These are phyloP conservation scores for Xestia xanthographa DNA, from an alignment of 2,888 invertebrate genomes.

Conservation along the genomic window DNA sequence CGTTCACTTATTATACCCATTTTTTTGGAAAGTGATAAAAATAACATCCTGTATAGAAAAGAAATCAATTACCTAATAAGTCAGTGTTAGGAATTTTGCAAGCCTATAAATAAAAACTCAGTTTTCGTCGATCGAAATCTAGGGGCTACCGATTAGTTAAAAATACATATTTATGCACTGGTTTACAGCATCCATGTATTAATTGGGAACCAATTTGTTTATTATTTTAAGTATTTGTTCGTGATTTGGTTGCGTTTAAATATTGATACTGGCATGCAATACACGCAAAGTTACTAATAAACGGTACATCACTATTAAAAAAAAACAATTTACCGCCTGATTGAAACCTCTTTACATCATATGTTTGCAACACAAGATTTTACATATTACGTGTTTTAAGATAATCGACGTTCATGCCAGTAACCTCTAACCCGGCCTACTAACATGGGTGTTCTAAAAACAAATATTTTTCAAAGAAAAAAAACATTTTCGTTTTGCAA, in stretches of 20 bases:
- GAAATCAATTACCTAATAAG: neutral
- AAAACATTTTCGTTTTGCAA: slow-evolving; percentile 78
- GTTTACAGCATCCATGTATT: slow-evolving; percentile 24
- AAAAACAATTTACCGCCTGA: slow-evolving; percentile 36
- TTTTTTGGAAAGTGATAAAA: too few species aligned
- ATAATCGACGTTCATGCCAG: slow-evolving; percentile 56
- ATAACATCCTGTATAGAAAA: too few species aligned
- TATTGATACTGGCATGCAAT: slow-evolving; percentile 19
- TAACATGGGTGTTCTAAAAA: slow-evolving; percentile 72
- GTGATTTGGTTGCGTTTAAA: slow-evolving; percentile 34
- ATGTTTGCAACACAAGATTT: slow-evolving; percentile 64
- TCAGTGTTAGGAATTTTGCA: neutral
- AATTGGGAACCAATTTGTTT: slow-evolving; percentile 47
- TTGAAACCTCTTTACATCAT: slow-evolving; percentile 60
- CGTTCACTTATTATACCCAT: too few species aligned
- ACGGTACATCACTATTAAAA: slow-evolving; percentile 30
- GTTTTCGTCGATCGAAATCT: neutral
- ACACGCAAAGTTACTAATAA: slow-evolving; percentile 42
- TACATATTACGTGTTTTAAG: slow-evolving; percentile 63
- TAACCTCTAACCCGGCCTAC: slow-evolving; percentile 79
- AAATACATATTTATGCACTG: neutral
- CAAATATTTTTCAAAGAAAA: slow-evolving; percentile 83
- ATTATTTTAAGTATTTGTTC: slow-evolving; percentile 21
- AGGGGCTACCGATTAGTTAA: slow-evolving; percentile 6
- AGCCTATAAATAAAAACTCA: neutral